Evolutionary conservation across 2,888 invertebrate genomes (phyloP), one percentile per base, ranked within the genome.

Genomic region (Eumacrocentrus americanus): DNA sequence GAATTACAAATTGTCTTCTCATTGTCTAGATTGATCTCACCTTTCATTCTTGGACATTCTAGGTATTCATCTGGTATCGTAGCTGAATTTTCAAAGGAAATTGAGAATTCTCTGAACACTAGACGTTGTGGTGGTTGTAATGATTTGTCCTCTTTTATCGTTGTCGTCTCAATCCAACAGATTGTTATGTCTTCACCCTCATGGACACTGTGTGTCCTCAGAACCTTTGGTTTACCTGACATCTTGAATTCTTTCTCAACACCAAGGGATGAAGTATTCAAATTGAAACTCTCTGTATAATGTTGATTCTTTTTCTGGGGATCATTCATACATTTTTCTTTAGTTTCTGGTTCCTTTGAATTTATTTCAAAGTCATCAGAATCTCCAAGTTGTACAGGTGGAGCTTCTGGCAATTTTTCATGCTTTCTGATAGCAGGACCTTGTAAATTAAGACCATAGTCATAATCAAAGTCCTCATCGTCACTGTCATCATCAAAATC

Each of bases 81-180:
- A 11, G 68, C 71, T 1, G 69, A 64, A 54, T 73, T 72, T 44
- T 72, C 73, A 11, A 72, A 72, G 0, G 72, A 68, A 9, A 73
- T 71, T 5, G 69, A 60, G 23, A 66, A 72, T 40, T 73, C 73
- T 29, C 69, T 67, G 11, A 70, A 50, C n/a, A 72, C 70, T n/a
- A 70, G 52, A 3, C 65, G 63, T 23, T 64, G 67, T 1, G 70
- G 65, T 11, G 73, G 71, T 20, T 42, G 22, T 2, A 57, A 14
- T 11, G 57, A 38, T 6, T 46, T 61, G 34, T 72, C 67, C 55
- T 72, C 72, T 42, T 70, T 72, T 6, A 70, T 68, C 1, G 68
- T 72, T 5, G 58, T 68, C 9, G 63, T 67, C 35, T 73, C 73
- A 20, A 70, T 72, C 73, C 73, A 73, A 42, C 73, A 72, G 3